phyloP scores from a whole-genome alignment of 2,797 vertebrate genomes.

The Myotis daubentonii region DNA sequence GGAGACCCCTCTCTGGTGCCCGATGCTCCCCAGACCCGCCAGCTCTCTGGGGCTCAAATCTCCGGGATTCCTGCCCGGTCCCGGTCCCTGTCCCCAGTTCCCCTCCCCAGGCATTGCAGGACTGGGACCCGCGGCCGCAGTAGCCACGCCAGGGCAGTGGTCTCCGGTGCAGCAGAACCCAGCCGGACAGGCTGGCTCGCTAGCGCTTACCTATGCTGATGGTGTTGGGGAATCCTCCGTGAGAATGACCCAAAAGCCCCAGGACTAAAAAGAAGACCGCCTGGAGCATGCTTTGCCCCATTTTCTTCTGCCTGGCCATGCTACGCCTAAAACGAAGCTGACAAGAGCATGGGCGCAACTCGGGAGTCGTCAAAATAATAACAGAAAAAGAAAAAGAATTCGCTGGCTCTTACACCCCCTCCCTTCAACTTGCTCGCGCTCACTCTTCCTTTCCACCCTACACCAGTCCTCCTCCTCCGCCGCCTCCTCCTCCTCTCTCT shows the following conservation, averaged over 20 bases:
- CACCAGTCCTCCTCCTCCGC: constrained; percentile 74
- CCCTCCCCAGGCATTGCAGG: constrained; percentile 61
- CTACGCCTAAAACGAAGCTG: constrained; percentile 90
- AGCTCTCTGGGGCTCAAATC: neutral
- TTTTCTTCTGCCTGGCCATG: constrained; percentile 90
- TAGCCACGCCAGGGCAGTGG: constrained; percentile 56
- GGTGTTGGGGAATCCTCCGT: constrained; percentile 96
- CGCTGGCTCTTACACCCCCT: constrained; percentile 75
- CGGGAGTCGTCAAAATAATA: constrained; percentile 83
- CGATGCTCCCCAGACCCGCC: neutral
- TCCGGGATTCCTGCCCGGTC: neutral
- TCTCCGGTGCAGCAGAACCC: constrained; percentile 23
- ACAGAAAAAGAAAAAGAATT: constrained; percentile 78
- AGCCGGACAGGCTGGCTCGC: neutral
- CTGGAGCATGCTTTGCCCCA: constrained; percentile 91
- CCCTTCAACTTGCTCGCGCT: constrained; percentile 71
- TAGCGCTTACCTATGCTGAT: constrained; percentile 96
- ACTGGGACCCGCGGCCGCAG: constrained; percentile 25
- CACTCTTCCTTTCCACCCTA: constrained; percentile 71
- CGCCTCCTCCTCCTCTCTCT: constrained; percentile 57
- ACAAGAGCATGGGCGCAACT: constrained; percentile 91
- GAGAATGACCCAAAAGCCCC: constrained; percentile 92
- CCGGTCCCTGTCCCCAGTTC: neutral
- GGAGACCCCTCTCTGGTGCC: constrained; percentile 56
- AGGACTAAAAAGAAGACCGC: constrained; percentile 90